A percentile compares a stretch with the other conserved stretches of the same genome.
Evolutionary conservation across 1,140 invertebrate species (phyloP).

Genomic region (Telenomus remus): DNA sequence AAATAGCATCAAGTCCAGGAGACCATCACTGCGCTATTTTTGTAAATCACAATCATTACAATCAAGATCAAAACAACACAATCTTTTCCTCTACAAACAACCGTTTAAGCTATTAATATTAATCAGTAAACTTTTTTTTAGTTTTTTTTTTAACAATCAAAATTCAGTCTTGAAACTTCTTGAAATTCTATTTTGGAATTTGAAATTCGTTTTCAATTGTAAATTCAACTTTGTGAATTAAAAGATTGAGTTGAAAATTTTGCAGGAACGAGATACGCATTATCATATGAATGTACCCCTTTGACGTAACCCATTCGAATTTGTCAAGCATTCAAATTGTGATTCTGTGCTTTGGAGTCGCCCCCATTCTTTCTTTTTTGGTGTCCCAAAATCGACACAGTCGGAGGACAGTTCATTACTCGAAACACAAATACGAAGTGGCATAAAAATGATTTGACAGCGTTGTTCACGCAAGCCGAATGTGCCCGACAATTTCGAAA

Average conservation of each 20-base stretch:
- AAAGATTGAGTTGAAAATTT: slow-evolving; percentile 33
- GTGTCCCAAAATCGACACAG: slow-evolving; percentile 20
- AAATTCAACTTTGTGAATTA: slow-evolving; percentile 6
- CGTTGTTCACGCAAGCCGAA: slow-evolving; percentile 19
- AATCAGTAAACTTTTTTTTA: no score
- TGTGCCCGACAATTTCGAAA: slow-evolving; percentile 23
- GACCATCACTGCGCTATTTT: neutral
- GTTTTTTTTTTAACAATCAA: no score
- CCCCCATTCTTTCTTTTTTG: slow-evolving; percentile 16
- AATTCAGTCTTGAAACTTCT: no score
- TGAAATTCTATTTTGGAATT: no score
- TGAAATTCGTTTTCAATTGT: no score
- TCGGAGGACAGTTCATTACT: slow-evolving; percentile 29
- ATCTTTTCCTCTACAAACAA: no score
- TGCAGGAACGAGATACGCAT: slow-evolving; percentile 31
- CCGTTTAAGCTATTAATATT: no score
- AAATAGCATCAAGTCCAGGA: slow-evolving; percentile 36
- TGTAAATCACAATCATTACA: no score
- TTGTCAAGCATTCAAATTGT: slow-evolving; percentile 44
- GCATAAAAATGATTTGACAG: slow-evolving; percentile 37
- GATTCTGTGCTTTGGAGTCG: slow-evolving; percentile 6
- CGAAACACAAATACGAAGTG: slow-evolving; percentile 34
- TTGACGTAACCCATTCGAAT: slow-evolving; percentile 48
- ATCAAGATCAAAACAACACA: no score
- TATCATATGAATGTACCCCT: slow-evolving; percentile 52